phyloP scores from a whole-genome alignment of 2,113 vertebrate species.

The Eretmochelys imbricata region DNA sequence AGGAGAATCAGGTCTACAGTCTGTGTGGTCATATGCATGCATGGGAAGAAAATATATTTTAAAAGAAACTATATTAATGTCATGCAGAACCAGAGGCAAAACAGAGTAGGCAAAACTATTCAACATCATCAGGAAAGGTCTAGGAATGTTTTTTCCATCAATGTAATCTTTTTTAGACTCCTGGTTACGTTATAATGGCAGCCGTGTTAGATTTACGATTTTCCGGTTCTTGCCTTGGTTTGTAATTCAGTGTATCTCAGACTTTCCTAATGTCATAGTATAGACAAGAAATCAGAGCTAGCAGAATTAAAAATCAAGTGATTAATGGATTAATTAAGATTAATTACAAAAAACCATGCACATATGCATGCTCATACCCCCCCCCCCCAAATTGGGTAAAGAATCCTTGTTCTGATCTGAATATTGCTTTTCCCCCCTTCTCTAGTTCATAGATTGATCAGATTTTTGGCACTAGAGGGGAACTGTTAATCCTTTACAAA shows the following conservation, averaged over 20 bases:
- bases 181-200: background rate
- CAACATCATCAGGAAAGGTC: rapidly evolving
- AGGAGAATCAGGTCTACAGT: background rate
- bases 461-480: background rate
- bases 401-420: background rate
- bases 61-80: background rate
- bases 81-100: background rate
- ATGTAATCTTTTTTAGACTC: background rate
- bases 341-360: background rate
- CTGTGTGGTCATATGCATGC: background rate
- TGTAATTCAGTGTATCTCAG: background rate
- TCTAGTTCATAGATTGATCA: background rate
- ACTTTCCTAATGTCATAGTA: background rate
- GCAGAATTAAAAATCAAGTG: background rate
- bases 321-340: background rate
- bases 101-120: background rate
- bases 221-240: background rate
- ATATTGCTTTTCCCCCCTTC: background rate
- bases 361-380: rapidly evolving
- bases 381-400: background rate
- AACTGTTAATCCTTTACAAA: background rate
- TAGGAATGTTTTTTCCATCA: background rate
- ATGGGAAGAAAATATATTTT: background rate
- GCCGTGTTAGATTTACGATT: background rate
- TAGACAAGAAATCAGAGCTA: background rate